These are phyloP conservation scores for rat (Rattus norvegicus) DNA, from an alignment of 2,113 vertebrate genomes.

Conservation along the genomic window GRCr8 NC_086024.1:130496001-130496500, in stretches of 20 bases:
- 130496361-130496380: background rate
- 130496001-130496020: background rate
- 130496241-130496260: background rate
- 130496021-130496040: accelerated
- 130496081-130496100: background rate
- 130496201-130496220: background rate
- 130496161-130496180: background rate
- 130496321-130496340: background rate
- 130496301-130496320: background rate
- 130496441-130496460: conserved; percentile 3
- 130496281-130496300: background rate
- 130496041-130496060: background rate
- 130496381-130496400: background rate
- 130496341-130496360: background rate
- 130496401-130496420: background rate
- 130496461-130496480: background rate
- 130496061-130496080: background rate
- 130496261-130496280: background rate
- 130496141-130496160: background rate
- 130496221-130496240: background rate
- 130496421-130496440: conserved; percentile 18
- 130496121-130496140: background rate
- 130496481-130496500: background rate
- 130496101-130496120: background rate
- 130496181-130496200: background rate